phyloP scores from a whole-genome alignment of 2,797 vertebrate species.

The Pelochelys cantorii region DNA sequence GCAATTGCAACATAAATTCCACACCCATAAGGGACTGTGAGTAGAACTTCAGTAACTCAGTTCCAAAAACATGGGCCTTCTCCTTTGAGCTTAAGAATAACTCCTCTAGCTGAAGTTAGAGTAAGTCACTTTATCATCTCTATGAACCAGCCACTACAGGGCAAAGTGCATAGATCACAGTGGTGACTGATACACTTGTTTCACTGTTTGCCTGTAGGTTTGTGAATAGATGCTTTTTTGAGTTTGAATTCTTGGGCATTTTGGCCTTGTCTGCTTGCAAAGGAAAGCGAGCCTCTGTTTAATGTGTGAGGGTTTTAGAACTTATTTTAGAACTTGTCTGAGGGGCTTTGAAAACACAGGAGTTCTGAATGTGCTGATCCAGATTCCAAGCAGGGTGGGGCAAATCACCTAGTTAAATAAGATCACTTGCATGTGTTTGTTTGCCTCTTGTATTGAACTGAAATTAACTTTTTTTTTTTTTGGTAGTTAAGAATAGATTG shows the following conservation, averaged over 20 bases:
- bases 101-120: neutral
- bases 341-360: neutral
- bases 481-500: neutral
- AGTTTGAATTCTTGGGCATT: neutral
- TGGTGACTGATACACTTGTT: neutral
- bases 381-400: neutral
- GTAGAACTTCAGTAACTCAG: neutral
- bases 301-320: neutral
- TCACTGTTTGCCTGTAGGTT: neutral
- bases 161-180: neutral
- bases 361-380: neutral
- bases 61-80: neutral
- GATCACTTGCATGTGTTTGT: neutral
- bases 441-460: neutral
- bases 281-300: neutral
- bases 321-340: neutral
- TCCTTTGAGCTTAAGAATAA: neutral
- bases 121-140: neutral
- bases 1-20: neutral
- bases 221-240: neutral
- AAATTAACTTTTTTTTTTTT: neutral
- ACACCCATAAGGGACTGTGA: neutral
- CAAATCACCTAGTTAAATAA: neutral
- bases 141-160: neutral
- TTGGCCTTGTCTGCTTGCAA: rapidly evolving